Conservation (phyloP, 2,797 vertebrate species). For the Gobionotothen gibberifrons region DNA sequence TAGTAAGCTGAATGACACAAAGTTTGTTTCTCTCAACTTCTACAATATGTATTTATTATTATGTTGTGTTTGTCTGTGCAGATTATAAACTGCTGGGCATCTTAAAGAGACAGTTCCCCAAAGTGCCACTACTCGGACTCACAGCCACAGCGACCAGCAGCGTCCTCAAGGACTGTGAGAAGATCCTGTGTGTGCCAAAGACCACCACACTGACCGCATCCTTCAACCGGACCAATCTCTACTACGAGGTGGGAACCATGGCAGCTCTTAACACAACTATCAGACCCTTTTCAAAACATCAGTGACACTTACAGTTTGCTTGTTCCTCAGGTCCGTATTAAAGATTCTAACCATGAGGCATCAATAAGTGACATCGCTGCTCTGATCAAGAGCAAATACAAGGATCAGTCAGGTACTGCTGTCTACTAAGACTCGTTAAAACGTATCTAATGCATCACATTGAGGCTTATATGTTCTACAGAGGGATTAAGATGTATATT, state of each 20-base stretch:
- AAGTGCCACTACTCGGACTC: conserved; percentile 89
- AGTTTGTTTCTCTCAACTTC: too few species aligned
- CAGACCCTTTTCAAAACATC: background rate
- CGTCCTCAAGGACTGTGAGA: conserved; percentile 92
- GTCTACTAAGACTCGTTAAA: background rate
- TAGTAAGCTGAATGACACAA: too few species aligned
- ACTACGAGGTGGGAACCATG: conserved; percentile 89
- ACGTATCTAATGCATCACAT: background rate
- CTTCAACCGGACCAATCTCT: conserved; percentile 95
- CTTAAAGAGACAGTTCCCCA: conserved; percentile 96
- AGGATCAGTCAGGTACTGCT: conserved; percentile 90
- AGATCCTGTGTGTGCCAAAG: conserved; percentile 90
- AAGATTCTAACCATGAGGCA: conserved; percentile 84
- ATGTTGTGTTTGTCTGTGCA: conserved; percentile 54
- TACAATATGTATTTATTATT: too few species aligned
- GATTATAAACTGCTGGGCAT: conserved; percentile 98
- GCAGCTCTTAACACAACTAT: background rate
- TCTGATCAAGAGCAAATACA: conserved; percentile 90
- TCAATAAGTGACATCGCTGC: conserved; percentile 88
- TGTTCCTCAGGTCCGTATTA: conserved; percentile 88
- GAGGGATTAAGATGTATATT: background rate
- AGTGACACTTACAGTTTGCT: conserved; percentile 4
- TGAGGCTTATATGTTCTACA: background rate
- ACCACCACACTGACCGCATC: conserved; percentile 92
- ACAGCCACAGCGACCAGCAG: conserved; percentile 95